A percentile compares a stretch with the other conserved stretches of the same genome.
phyloP scores from a whole-genome alignment of 2,888 invertebrate genomes.

The Scelioninae gen. 2 region DNA sequence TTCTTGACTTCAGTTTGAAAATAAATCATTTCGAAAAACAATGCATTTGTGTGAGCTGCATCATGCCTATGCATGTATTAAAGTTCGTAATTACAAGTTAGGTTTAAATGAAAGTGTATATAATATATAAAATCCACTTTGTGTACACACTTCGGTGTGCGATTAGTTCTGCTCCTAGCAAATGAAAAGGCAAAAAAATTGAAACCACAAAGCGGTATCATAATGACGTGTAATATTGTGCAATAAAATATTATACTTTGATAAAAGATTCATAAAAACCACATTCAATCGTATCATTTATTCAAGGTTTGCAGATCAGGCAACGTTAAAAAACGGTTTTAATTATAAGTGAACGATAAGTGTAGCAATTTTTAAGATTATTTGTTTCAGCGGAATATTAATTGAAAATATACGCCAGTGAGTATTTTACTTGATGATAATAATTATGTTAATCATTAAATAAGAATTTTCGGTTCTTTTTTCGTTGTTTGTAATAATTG shows the following conservation, averaged over 20 bases:
- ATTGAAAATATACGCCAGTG: no score
- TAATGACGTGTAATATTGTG: conserved; percentile 38
- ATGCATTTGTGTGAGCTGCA: no score
- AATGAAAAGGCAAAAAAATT: conserved; percentile 10
- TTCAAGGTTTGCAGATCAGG: conserved; percentile 32
- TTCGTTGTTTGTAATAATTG: no score
- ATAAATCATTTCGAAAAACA: no score
- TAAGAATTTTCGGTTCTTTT: no score
- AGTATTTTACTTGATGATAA: no score
- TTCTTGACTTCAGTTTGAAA: no score
- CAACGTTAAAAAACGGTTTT: neutral
- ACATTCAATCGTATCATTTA: conserved; percentile 35
- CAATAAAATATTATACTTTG: conserved; percentile 35
- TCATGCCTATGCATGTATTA: no score
- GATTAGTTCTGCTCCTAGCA: conserved; percentile 23
- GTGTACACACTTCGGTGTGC: conserved; percentile 8
- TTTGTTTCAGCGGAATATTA: no score
- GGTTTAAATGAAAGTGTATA: neutral
- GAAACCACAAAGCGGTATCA: conserved; percentile 43
- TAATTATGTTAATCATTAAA: no score
- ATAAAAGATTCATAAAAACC: conserved; percentile 32
- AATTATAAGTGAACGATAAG: conserved; percentile 2
- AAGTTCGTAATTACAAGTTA: neutral
- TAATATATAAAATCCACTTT: conserved; percentile 14
- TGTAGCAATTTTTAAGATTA: no score